These are phyloP conservation scores for Thalpophila matura DNA, from an alignment of 2,888 invertebrate genomes.

Conservation along the genomic window DNA sequence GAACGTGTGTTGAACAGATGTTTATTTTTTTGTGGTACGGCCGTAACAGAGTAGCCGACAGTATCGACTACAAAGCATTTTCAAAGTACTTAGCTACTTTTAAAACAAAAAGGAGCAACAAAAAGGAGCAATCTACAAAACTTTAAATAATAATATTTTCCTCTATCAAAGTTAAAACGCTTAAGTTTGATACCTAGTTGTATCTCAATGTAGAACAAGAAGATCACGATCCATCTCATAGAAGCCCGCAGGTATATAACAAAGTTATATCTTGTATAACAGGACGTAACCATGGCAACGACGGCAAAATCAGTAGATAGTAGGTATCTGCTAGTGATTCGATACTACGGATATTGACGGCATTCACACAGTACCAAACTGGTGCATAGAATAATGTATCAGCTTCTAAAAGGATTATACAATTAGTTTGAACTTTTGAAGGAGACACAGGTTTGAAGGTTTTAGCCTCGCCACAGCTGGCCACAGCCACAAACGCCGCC, in stretches of 20 bases:
- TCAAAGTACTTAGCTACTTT: constrained; percentile 4
- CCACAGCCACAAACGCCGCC: too few species aligned
- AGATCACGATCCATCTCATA: background rate
- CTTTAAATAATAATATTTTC: background rate
- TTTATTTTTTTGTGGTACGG: too few species aligned
- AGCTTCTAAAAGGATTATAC: too few species aligned
- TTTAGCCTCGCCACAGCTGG: too few species aligned
- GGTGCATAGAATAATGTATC: constrained; percentile 6
- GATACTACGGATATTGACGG: constrained; percentile 16
- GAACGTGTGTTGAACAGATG: too few species aligned
- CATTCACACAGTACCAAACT: constrained; percentile 25
- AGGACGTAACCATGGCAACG: constrained; percentile 26
- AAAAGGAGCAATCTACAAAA: constrained; percentile 1
- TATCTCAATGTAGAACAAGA: constrained; percentile 10
- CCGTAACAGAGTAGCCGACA: too few species aligned
- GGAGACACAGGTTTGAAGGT: too few species aligned
- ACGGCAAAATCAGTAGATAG: constrained; percentile 1
- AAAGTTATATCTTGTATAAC: constrained; percentile 13
- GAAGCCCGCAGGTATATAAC: background rate
- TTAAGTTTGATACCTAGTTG: background rate
- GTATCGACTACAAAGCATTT: background rate
- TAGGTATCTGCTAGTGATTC: constrained; percentile 12
- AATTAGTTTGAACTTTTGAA: too few species aligned
- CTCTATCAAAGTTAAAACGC: constrained; percentile 2
- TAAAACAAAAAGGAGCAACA: background rate